Conservation (phyloP, 2,888 invertebrate species). For the Chelonus formosanus region DNA sequence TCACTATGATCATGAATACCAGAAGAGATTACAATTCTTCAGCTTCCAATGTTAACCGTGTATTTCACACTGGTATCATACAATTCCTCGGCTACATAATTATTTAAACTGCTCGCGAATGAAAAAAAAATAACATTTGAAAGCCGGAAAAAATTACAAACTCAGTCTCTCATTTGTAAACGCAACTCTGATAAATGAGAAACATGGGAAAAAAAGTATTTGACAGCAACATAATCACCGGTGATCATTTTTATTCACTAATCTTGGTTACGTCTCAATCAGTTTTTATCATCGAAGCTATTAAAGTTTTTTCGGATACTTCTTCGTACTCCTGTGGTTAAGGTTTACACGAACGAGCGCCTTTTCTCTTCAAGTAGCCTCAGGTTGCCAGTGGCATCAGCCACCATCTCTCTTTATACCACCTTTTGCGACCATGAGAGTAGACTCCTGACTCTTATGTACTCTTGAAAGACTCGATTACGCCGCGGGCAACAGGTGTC, state of each 20-base stretch:
- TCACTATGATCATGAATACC: slow-evolving; percentile 11
- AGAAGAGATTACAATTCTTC: not conserved
- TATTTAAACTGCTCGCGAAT: too few species aligned
- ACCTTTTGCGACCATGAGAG: slow-evolving; percentile 8
- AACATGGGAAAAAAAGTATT: not conserved
- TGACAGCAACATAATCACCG: slow-evolving; percentile 19
- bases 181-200: too few species aligned
- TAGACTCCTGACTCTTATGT: not conserved
- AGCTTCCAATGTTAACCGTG: not conserved
- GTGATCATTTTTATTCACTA: slow-evolving; percentile 38
- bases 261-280: slow-evolving; percentile 39
- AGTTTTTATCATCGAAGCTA: slow-evolving; percentile 38
- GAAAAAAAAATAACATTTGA: too few species aligned
- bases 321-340: slow-evolving; percentile 34
- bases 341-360: slow-evolving; percentile 33
- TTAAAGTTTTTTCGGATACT: slow-evolving; percentile 35
- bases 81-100: not conserved
- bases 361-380: slow-evolving; percentile 12
- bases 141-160: too few species aligned
- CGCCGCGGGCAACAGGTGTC: slow-evolving; percentile 37
- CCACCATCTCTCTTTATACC: slow-evolving; percentile 16
- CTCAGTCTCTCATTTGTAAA: too few species aligned
- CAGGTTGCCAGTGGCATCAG: slow-evolving; percentile 3
- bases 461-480: slow-evolving; percentile 25
- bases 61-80: not conserved